phyloP scores from a whole-genome alignment of 2,888 invertebrate genomes.

The Masnerella sp. region DNA sequence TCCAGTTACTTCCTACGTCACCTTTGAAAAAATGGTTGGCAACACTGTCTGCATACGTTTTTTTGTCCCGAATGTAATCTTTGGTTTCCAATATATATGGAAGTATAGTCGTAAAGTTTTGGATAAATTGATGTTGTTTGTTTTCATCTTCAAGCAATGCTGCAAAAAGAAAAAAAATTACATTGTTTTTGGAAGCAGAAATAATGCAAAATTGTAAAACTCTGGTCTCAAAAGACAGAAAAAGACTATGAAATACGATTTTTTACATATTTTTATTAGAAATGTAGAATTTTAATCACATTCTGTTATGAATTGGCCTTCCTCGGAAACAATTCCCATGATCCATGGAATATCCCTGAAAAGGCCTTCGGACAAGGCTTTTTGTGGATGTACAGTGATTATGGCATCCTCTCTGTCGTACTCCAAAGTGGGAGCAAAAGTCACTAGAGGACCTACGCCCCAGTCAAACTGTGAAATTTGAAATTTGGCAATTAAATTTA shows the following conservation, averaged over 20 bases:
- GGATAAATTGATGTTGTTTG: conserved; percentile 21
- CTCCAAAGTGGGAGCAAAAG: conserved; percentile 71
- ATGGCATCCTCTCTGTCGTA: conserved; percentile 68
- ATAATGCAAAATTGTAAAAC: background rate
- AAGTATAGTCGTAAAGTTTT: conserved; percentile 58
- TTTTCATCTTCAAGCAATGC: conserved; percentile 13
- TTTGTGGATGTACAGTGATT: conserved; percentile 67
- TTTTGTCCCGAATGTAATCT: conserved; percentile 54
- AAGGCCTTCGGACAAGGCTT: conserved; percentile 57
- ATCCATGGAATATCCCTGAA: conserved; percentile 73
- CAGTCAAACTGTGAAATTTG: conserved; percentile 26
- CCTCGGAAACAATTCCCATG: conserved; percentile 67
- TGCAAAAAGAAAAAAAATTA: conserved; percentile 5
- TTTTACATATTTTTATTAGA: too few relatives aligned
- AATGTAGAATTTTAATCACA: conserved; percentile 59
- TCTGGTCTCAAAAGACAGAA: background rate
- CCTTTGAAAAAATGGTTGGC: conserved; percentile 63
- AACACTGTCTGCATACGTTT: conserved; percentile 58
- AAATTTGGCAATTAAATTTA: too few relatives aligned
- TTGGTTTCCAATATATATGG: conserved; percentile 49
- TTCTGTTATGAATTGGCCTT: conserved; percentile 64
- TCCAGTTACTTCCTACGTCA: conserved; percentile 39
- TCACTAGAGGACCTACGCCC: conserved; percentile 44
- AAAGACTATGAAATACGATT: too few relatives aligned
- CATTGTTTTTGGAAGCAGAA: background rate